phyloP scores from a whole-genome alignment of 37 sponge, comb jelly and placozoan species.

The Axinella damicornis region DNA sequence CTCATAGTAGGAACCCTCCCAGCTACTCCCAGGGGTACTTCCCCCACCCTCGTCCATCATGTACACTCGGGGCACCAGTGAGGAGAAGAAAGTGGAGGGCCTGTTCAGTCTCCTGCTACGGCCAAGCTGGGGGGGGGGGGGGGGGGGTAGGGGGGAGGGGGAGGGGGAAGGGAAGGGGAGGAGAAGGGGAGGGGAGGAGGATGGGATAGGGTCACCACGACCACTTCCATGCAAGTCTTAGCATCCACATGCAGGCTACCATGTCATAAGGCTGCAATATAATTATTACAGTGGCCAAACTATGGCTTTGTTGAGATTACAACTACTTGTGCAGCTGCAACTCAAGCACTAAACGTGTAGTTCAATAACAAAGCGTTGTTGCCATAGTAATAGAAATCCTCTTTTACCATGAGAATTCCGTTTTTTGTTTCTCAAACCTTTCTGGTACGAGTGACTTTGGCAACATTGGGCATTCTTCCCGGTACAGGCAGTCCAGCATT shows the following conservation, averaged over 20 bases:
- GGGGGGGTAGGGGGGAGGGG: not conserved
- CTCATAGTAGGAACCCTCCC: not conserved
- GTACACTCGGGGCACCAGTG: slow-evolving; percentile 60
- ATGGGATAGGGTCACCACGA: too few species aligned
- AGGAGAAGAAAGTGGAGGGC: slow-evolving; percentile 76
- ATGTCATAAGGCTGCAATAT: too few species aligned
- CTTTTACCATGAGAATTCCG: too few species aligned
- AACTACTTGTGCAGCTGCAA: too few species aligned
- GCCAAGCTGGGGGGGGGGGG: not conserved
- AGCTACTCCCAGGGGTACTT: not conserved
- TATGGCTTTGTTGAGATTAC: too few species aligned
- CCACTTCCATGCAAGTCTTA: too few species aligned
- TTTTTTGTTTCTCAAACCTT: slow-evolving; percentile 49
- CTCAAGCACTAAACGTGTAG: too few species aligned
- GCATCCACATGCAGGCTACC: too few species aligned
- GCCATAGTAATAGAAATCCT: too few species aligned
- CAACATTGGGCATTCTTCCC: slow-evolving; percentile 79
- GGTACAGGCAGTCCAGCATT: slow-evolving; percentile 91
- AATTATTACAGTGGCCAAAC: too few species aligned
- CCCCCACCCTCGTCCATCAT: slow-evolving; percentile 55
- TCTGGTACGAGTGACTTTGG: slow-evolving; percentile 21
- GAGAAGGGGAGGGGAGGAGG: not conserved
- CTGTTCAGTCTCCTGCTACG: slow-evolving; percentile 29
- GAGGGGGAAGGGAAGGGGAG: not conserved
- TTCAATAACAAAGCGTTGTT: too few species aligned